These are phyloP conservation scores for Halcyon chelicuti DNA, from an alignment of 2,797 vertebrate species.

Conservation along the genomic window DNA sequence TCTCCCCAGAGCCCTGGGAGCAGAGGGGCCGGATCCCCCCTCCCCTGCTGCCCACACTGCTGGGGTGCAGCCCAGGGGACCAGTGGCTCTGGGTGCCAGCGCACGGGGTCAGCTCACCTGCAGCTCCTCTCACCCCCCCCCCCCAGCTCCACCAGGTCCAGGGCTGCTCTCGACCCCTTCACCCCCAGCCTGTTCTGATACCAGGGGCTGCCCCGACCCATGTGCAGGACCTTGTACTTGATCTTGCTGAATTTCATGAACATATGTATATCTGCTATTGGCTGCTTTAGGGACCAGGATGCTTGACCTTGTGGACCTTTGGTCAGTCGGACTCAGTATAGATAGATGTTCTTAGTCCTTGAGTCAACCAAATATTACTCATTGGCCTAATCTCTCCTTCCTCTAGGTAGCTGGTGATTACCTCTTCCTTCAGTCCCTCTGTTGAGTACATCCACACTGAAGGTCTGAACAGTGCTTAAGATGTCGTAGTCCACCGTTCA, in stretches of 20 bases:
- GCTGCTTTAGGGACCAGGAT: not conserved
- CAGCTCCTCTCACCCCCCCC: not conserved
- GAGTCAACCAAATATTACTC: not conserved
- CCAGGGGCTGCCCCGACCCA: too few species aligned
- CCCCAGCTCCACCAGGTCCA: not conserved
- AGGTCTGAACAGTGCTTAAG: not conserved
- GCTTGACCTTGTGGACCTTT: not conserved
- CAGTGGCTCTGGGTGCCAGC: too few species aligned
- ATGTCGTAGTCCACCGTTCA: not conserved
- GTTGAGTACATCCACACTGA: fast-evolving
- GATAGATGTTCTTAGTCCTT: not conserved
- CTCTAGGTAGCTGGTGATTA: not conserved
- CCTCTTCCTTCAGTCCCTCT: not conserved
- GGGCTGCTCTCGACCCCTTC: not conserved
- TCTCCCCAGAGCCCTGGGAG: not conserved
- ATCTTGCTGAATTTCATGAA: not conserved
- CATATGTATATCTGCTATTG: not conserved
- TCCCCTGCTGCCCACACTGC: too few species aligned
- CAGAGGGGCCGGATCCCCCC: not conserved
- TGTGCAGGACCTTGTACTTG: not conserved
- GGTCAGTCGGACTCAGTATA: not conserved
- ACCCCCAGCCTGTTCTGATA: not conserved
- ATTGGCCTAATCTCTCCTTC: not conserved
- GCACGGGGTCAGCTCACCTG: fast-evolving
- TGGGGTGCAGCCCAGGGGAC: too few species aligned